A percentile compares a stretch with the other conserved stretches of the same genome.
Evolutionary conservation across 2,797 vertebrate genomes (phyloP).

Genomic region (Silurus aristotelis): DNA sequence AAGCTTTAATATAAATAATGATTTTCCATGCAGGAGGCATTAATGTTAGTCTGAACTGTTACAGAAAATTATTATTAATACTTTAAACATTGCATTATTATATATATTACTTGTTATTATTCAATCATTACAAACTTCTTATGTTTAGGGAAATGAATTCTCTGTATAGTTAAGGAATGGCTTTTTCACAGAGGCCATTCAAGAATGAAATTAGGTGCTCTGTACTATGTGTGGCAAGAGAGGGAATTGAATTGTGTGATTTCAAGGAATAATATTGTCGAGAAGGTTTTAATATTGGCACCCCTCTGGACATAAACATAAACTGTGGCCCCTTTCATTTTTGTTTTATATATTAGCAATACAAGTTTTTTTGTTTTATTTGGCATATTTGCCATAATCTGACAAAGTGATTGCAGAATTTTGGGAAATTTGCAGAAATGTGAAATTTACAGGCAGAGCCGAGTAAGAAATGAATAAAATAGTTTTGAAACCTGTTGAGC

Average conservation of each 20-base stretch:
- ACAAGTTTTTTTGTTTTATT: background rate
- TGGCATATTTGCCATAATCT: background rate
- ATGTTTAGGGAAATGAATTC: background rate
- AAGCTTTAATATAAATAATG: background rate
- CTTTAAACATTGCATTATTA: background rate
- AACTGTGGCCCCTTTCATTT: background rate
- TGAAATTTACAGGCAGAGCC: background rate
- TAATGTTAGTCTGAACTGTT: background rate
- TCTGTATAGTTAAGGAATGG: background rate
- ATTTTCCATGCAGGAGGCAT: background rate
- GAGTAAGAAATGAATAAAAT: background rate
- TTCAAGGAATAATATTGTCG: background rate
- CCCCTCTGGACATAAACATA: background rate
- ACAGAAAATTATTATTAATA: slow-evolving; percentile 1
- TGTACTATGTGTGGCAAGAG: background rate
- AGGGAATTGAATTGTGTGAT: background rate
- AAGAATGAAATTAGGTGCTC: background rate
- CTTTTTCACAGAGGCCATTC: background rate
- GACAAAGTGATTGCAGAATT: background rate
- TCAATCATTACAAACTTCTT: background rate
- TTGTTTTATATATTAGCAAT: background rate
- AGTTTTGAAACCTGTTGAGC: background rate
- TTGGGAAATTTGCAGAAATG: background rate
- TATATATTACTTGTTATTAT: background rate
- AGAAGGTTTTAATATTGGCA: background rate